phyloP scores from a whole-genome alignment of 2,113 vertebrate genomes.

The Nothoprocta pentlandii region DNA sequence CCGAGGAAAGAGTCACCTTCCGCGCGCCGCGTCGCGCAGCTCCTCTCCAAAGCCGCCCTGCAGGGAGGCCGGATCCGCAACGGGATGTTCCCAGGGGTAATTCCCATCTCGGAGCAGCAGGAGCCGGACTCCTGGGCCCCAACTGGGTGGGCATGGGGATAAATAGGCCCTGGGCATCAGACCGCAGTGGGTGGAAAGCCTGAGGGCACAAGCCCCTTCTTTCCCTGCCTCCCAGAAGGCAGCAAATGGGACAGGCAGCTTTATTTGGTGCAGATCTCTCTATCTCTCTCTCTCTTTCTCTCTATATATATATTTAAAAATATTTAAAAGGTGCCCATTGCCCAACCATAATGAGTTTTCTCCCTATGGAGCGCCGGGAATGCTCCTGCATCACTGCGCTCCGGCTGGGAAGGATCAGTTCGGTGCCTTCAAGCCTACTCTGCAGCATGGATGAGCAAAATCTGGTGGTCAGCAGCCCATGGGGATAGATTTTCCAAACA shows the following conservation, averaged over 20 bases:
- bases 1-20: slow-evolving; percentile 26
- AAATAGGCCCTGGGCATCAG: no score
- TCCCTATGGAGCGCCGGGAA: not conserved
- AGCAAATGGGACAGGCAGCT: slow-evolving; percentile 40
- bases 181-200: not conserved
- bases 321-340: slow-evolving; percentile 7
- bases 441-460: not conserved
- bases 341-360: not conserved
- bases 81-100: no score
- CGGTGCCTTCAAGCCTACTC: slow-evolving; percentile 4
- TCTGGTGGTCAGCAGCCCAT: slow-evolving; percentile 50
- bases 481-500: slow-evolving; percentile 62
- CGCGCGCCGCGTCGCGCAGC: not conserved
- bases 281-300: not conserved
- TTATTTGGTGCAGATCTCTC: no score
- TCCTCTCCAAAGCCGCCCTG: no score
- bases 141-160: no score
- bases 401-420: not conserved
- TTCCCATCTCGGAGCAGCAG: fast-evolving
- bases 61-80: no score
- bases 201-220: slow-evolving; percentile 42
- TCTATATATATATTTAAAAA: not conserved
- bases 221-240: not conserved
- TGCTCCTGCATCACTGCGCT: not conserved
- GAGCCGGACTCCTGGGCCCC: not conserved